phyloP scores from a whole-genome alignment of 2,888 invertebrate species.

The Lasioglossum lativentre region DNA sequence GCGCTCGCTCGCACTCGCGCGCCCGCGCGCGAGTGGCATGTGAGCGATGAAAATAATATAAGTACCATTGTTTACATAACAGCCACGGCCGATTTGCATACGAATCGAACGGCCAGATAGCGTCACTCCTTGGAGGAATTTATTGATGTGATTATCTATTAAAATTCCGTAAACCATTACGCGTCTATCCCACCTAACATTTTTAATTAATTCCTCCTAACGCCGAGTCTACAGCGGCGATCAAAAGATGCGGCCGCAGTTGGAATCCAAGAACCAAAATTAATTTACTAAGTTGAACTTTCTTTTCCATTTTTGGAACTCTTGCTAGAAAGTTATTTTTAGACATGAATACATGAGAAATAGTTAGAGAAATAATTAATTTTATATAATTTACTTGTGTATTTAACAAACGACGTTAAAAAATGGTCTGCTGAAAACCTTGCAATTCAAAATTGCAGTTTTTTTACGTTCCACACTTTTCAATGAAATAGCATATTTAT shows the following conservation, averaged over 20 bases:
- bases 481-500: too few relatives aligned
- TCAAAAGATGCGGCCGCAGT: neutral
- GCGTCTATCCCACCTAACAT: neutral
- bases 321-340: too few relatives aligned
- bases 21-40: too few relatives aligned
- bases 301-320: neutral
- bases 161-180: constrained; percentile 7
- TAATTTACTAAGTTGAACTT: neutral
- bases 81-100: neutral
- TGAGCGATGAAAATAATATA: constrained; percentile 8
- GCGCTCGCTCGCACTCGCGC: neutral
- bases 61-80: constrained; percentile 3
- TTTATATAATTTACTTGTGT: too few relatives aligned
- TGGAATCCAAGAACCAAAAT: neutral
- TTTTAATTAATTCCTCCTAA: neutral
- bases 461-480: too few relatives aligned
- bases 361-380: too few relatives aligned
- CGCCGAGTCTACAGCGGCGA: neutral
- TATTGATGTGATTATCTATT: constrained; percentile 1
- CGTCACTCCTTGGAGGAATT: neutral
- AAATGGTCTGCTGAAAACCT: too few relatives aligned
- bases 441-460: too few relatives aligned
- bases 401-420: too few relatives aligned
- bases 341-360: too few relatives aligned
- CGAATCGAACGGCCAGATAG: neutral